These are phyloP conservation scores for Pseudomyrmex gracilis DNA, from an alignment of 1,140 invertebrate species.

Conservation along the genomic window DNA sequence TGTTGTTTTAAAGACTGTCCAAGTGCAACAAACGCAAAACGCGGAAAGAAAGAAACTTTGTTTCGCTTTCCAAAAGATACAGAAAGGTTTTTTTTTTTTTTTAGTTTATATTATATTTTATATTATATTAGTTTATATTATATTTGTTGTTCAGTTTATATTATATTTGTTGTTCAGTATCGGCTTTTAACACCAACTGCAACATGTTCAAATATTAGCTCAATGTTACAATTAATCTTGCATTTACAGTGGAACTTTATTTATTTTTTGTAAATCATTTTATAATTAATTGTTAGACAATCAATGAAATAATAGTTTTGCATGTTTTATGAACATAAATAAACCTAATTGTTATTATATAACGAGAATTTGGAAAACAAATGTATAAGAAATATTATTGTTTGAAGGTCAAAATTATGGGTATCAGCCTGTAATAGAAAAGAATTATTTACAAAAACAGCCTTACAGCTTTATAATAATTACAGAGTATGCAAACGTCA, in stretches of 20 bases:
- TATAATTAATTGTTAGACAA: slow-evolving; percentile 1
- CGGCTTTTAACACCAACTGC: neutral
- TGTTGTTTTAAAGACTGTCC: neutral
- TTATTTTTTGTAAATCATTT: neutral
- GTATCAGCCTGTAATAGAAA: neutral
- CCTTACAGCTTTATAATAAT: slow-evolving; percentile 2
- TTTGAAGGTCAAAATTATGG: slow-evolving; percentile 16
- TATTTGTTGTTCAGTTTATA: neutral
- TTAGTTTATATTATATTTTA: too few relatives aligned
- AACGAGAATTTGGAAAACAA: neutral
- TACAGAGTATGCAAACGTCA: slow-evolving; percentile 9
- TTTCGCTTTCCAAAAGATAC: slow-evolving; percentile 4
- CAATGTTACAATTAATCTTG: neutral
- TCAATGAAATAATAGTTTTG: neutral
- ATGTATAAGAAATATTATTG: neutral
- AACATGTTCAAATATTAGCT: neutral
- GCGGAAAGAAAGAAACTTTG: neutral
- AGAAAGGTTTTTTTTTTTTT: too few relatives aligned
- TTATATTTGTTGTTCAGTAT: neutral
- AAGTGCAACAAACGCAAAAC: neutral
- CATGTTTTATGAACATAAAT: neutral
- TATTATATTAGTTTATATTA: neutral
- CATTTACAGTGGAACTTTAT: neutral
- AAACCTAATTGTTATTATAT: neutral
- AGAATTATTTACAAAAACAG: slow-evolving; percentile 6